Conservation (phyloP, 2,888 invertebrate genomes). For the Eumacrocentrus americanus region DNA sequence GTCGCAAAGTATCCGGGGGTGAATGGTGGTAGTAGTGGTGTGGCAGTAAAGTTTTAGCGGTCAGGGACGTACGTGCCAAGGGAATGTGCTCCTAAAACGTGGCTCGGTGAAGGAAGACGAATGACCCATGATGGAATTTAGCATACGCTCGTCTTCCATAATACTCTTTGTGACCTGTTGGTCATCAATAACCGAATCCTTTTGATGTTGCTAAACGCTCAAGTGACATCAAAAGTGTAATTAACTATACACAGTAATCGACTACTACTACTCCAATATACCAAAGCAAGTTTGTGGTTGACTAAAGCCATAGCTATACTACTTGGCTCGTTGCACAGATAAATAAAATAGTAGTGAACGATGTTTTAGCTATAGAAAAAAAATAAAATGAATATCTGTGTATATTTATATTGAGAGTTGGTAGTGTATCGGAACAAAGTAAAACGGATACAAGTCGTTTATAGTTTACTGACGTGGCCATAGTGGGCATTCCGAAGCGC, state of each 20-base stretch:
- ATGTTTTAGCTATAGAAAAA: too few species aligned
- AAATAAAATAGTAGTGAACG: too few species aligned
- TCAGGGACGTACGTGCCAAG: constrained; percentile 18
- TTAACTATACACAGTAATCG: not conserved
- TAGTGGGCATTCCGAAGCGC: constrained; percentile 20
- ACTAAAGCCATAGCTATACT: too few species aligned
- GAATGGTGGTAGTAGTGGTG: too few species aligned
- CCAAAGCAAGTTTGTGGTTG: too few species aligned
- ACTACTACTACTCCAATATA: too few species aligned
- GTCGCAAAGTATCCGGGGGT: constrained; percentile 16
- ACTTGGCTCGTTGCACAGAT: too few species aligned
- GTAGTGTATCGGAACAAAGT: too few species aligned
- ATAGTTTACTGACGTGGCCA: constrained; percentile 9
- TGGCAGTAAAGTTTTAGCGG: constrained; percentile 21
- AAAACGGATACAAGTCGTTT: constrained; percentile 6
- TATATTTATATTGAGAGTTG: too few species aligned
- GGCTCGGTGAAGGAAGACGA: not conserved
- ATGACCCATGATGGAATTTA: not conserved
- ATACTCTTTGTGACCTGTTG: not conserved
- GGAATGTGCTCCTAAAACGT: not conserved
- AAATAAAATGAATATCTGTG: too few species aligned
- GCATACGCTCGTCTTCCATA: constrained; percentile 1
- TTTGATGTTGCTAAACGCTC: not conserved
- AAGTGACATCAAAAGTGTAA: not conserved
- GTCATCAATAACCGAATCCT: constrained; percentile 3